phyloP scores from a whole-genome alignment of 2,113 vertebrate species.

The Baryphthengus martii region DNA sequence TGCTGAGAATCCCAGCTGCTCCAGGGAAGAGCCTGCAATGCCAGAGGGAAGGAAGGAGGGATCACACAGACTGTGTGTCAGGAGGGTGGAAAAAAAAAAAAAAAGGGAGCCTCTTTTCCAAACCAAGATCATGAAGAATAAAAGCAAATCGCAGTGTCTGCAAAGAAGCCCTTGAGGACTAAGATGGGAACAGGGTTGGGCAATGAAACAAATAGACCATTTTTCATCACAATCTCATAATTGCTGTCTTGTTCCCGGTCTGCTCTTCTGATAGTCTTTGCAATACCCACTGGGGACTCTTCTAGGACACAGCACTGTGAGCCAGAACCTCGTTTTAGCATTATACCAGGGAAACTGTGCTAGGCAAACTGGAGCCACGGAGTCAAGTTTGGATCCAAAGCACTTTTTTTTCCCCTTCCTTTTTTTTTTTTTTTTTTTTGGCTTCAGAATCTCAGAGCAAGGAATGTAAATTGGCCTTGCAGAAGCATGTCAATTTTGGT shows the following conservation, averaged over 20 bases:
- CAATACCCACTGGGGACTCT: slow-evolving; percentile 1
- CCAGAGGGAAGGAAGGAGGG: not conserved
- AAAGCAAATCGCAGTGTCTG: not conserved
- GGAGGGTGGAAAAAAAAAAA: not conserved
- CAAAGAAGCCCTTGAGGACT: slow-evolving; percentile 30
- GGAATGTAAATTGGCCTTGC: slow-evolving; percentile 50
- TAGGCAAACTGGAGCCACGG: slow-evolving; percentile 30
- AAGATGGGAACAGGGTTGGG: slow-evolving; percentile 30
- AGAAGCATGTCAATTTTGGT: not conserved
- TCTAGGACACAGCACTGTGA: not conserved
- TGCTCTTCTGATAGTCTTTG: not conserved
- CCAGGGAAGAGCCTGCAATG: not conserved
- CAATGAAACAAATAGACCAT: not conserved
- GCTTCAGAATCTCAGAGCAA: slow-evolving; percentile 11
- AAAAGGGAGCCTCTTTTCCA: not conserved
- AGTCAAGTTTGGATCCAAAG: slow-evolving; percentile 5
- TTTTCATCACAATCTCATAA: slow-evolving; percentile 63
- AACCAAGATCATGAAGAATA: not conserved
- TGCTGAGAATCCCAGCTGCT: not conserved
- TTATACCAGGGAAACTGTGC: not conserved
- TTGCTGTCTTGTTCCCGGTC: not conserved
- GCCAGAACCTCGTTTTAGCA: not conserved
- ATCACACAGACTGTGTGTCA: not conserved
- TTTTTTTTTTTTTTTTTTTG: not conserved
- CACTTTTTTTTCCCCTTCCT: not conserved